Conservation (phyloP, 2,113 vertebrate species). For the Rousettus leschenaultii region DNA sequence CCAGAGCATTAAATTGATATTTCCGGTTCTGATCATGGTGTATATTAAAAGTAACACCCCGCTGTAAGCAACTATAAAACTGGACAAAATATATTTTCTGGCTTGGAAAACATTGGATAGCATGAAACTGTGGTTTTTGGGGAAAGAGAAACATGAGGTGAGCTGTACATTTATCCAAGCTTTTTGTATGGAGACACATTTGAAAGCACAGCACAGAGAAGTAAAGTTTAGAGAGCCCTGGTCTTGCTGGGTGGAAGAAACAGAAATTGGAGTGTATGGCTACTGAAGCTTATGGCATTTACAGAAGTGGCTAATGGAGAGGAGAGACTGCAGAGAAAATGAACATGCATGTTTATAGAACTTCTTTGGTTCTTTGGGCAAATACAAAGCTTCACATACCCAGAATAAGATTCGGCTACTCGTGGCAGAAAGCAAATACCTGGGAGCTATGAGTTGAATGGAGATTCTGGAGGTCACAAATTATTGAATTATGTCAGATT, state of each 20-base stretch:
- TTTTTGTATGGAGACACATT: neutral
- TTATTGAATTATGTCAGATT: neutral
- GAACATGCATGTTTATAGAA: neutral
- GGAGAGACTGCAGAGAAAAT: neutral
- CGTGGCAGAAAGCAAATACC: neutral
- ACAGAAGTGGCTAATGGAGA: neutral
- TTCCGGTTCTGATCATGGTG: neutral
- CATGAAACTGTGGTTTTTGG: neutral
- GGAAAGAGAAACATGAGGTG: neutral
- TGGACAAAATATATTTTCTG: neutral
- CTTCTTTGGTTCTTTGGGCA: neutral
- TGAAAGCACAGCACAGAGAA: neutral
- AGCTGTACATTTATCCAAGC: neutral
- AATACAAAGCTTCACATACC: neutral
- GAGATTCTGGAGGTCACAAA: neutral
- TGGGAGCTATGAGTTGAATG: neutral
- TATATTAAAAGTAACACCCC: neutral
- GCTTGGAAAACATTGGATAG: neutral
- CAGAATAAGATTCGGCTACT: neutral
- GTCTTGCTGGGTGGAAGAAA: neutral
- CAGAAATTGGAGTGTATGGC: neutral
- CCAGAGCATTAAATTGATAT: neutral
- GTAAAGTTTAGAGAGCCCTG: neutral
- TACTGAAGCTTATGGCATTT: neutral
- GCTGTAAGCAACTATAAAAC: neutral